Evolutionary conservation across 1,140 invertebrate genomes (phyloP), one percentile per base, ranked within the genome.

Genomic region (Brachionus paranguensis): DNA sequence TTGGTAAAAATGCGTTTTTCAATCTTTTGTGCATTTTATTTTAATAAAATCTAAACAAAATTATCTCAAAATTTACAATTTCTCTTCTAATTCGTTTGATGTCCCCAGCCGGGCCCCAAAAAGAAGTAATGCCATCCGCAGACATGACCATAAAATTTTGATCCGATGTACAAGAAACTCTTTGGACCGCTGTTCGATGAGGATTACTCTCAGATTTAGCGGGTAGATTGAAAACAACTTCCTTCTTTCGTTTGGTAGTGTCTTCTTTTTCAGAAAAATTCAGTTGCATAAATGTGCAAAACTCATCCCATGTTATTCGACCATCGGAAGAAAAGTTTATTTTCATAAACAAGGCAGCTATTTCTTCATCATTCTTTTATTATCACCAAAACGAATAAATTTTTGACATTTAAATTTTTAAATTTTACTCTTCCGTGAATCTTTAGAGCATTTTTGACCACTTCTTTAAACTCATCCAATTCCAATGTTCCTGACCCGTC

Each of bases 251-350:
- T 27, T 87, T 85, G 17, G 27, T 79, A 47, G 12, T 84, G 60
- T 89, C 88, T 85, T 89, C 88, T 84, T 89, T 90, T 85, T 89
- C 88, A 0, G 87, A 86, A 86, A 89, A 89, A 74, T 89, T 87
- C 37, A 89, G 85, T 84, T 89, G 89, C 88, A 90, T 89, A 86
- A 89, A 90, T 1, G 88, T 90, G 86, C 89, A 90, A 83, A 90
- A 89, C 85, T 89, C 89, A 85, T 90, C 88, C 89, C 88, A 89
- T 1, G 88, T 88, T 72, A 90, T 89, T 3, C 85, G 83, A 0
- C 88, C 88, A 50, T 88, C 87, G 3, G 88, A 88, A 0, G 88
- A 87, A 88, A 88, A 90, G 85, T 90, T 89, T 45, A 90, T 89
- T 86, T 89, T 90, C 85, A 88, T 87, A 86, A 90, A 90, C 53